phyloP scores from a whole-genome alignment of 1,140 invertebrate genomes.

The Drosophila repletoides region DNA sequence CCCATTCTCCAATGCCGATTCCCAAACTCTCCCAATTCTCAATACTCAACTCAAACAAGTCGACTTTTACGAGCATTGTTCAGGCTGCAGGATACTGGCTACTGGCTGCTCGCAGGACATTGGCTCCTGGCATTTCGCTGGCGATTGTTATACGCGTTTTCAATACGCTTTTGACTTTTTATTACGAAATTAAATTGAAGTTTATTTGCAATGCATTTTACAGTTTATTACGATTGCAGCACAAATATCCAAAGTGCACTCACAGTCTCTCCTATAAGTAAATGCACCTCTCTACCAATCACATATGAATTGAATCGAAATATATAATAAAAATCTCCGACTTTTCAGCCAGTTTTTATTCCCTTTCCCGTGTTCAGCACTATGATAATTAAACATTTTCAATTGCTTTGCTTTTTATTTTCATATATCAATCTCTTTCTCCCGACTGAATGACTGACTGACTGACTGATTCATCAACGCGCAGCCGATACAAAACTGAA shows the following conservation, averaged over 20 bases:
- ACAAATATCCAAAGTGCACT: conserved; percentile 22
- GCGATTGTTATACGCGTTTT: conserved; percentile 42
- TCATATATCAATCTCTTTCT: no score
- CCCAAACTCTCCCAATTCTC: not conserved
- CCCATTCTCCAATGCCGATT: not conserved
- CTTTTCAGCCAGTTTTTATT: no score
- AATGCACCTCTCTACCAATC: not conserved
- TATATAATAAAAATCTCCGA: not conserved
- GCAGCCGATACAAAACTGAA: no score
- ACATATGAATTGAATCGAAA: not conserved
- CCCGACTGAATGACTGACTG: no score
- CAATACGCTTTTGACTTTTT: conserved; percentile 38
- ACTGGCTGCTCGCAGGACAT: conserved; percentile 18
- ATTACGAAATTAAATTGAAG: conserved; percentile 29
- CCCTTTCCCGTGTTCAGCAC: no score
- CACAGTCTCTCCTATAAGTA: not conserved
- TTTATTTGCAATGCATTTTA: conserved; percentile 41
- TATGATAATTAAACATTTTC: no score
- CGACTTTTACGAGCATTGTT: conserved; percentile 65
- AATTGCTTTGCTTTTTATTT: no score
- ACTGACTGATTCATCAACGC: no score
- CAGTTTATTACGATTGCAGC: not conserved
- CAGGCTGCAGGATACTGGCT: conserved; percentile 22
- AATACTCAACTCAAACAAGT: conserved; percentile 8
- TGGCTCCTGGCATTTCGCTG: conserved; percentile 41